Evolutionary conservation across 2,113 vertebrate genomes (phyloP).

Genomic region (Parotia lawesii): DNA sequence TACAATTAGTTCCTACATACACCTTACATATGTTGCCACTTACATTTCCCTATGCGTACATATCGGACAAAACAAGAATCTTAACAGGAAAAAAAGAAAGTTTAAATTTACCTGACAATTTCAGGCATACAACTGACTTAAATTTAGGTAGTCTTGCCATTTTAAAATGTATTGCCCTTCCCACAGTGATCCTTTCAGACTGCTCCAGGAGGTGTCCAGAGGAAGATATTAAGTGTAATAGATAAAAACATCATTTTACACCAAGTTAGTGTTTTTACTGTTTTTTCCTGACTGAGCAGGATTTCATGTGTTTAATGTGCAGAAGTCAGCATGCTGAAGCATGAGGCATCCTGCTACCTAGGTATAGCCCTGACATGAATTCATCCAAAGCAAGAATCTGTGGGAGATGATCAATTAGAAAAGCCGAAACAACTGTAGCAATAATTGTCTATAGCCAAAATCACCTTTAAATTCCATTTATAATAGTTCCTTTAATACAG

Average conservation of each 20-base stretch:
- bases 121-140: background rate
- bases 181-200: background rate
- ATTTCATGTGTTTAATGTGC: background rate
- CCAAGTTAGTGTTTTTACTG: background rate
- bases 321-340: background rate
- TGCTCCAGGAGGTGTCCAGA: background rate
- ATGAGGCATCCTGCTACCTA: background rate
- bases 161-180: background rate
- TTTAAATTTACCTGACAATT: background rate
- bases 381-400: background rate
- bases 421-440: background rate
- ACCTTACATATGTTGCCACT: background rate
- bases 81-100: background rate
- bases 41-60: background rate
- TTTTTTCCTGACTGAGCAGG: background rate
- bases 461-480: background rate
- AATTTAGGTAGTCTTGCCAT: background rate
- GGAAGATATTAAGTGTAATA: background rate
- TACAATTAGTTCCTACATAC: background rate
- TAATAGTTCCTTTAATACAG: background rate
- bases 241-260: background rate
- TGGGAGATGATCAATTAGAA: background rate
- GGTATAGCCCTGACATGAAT: background rate
- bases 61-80: background rate
- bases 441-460: background rate